Conservation (phyloP, 2,797 vertebrate genomes). For the Macrochelys suwanniensis region DNA sequence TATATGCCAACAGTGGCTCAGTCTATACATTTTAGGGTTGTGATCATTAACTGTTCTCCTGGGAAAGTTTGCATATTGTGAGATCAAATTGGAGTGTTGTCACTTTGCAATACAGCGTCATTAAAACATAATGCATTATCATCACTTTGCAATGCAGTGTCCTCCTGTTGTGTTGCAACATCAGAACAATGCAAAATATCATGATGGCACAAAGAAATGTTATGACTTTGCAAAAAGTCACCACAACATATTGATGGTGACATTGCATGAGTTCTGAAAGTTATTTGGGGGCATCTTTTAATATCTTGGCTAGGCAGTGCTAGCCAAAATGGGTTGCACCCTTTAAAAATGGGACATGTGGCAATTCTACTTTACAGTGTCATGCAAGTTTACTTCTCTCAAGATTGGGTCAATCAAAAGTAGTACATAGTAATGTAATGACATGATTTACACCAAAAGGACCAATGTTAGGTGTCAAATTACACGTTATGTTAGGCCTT, state of each 20-base stretch:
- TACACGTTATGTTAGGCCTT: not conserved
- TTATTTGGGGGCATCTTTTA: not conserved
- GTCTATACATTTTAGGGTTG: not conserved
- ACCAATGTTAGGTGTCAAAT: not conserved
- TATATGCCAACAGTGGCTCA: not conserved
- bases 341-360: not conserved
- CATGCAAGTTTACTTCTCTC: not conserved
- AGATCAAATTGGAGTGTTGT: not conserved
- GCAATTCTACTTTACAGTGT: accelerated
- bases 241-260: not conserved
- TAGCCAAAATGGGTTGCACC: not conserved
- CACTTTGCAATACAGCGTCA: not conserved
- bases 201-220: not conserved
- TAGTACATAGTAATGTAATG: not conserved
- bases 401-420: conserved; percentile 8
- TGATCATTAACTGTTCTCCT: not conserved
- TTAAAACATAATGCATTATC: not conserved
- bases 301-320: not conserved
- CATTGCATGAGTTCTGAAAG: not conserved
- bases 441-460: not conserved
- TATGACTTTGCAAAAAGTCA: not conserved
- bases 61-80: not conserved
- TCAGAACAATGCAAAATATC: not conserved
- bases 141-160: not conserved
- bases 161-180: not conserved